Evolutionary conservation across 2,113 vertebrate genomes (phyloP), one percentile per base, ranked within the genome.

Genomic region (Rhinogobius similis): DNA sequence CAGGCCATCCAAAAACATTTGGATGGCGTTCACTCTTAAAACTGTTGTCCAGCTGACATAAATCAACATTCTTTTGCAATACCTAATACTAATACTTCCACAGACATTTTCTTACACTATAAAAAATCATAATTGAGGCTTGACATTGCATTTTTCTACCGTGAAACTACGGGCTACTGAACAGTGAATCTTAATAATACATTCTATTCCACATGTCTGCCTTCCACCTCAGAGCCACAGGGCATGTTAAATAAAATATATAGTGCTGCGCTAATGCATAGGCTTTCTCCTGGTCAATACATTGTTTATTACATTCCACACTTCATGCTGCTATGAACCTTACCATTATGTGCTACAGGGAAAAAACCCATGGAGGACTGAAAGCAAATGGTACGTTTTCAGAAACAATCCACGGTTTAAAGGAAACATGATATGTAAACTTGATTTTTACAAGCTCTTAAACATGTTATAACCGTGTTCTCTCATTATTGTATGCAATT

Each of bases 331-430:
- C 68, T n/a, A 27, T 59, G 1, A 69, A 36, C 53, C 62, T 55
- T 71, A 1, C 38, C 70, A 56, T 63, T 72, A 29, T 59, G 46
- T 27, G 58, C 7, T 46, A 26, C 59, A 65, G 36, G 70, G 50
- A 32, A 36, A 61, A 32, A 36, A 61, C n/a, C n/a, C 7, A 50
- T 10, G 46, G 46, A n/a, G 46, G 20, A 10, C 46, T n/a, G 18
- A 48, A 2, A 20, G 18, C 1, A 20, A 46, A 46, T 50, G 1
- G 46, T 16, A 9, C 6, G 16, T 18, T n/a, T n/a, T n/a, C n/a
- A n/a, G n/a, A n/a, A n/a, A n/a, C n/a, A n/a, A n/a, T n/a, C n/a
- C n/a, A n/a, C n/a, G n/a, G n/a, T n/a, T n/a, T n/a, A n/a, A n/a
- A n/a, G n/a, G n/a, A n/a, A n/a, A n/a, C n/a, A n/a, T n/a, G n/a